Percentiles rank a stretch among this genome's conserved stretches.
These are phyloP conservation scores for Apodemia mormo DNA, from an alignment of 2,888 invertebrate species.

Conservation along the genomic window DNA sequence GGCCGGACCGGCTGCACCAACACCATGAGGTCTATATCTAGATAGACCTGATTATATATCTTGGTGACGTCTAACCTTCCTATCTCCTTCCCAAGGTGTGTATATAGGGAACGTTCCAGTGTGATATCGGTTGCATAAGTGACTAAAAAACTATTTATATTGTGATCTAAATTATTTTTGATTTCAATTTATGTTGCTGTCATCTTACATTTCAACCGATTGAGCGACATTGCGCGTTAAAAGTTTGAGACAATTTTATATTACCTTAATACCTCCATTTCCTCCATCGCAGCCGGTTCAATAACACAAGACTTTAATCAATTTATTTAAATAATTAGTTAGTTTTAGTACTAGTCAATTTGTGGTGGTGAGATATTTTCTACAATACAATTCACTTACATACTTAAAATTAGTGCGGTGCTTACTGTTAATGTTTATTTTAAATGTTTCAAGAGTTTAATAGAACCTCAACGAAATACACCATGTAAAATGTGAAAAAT, in stretches of 20 bases:
- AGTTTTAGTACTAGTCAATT: slow-evolving; percentile 79
- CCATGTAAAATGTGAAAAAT: slow-evolving; percentile 40
- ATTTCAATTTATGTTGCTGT: slow-evolving; percentile 45
- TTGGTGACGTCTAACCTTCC: slow-evolving; percentile 42
- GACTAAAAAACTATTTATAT: slow-evolving; percentile 39
- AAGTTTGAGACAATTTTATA: slow-evolving; percentile 34
- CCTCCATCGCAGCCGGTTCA: slow-evolving; percentile 74
- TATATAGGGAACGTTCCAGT: slow-evolving; percentile 59
- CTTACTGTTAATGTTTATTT: slow-evolving; percentile 72
- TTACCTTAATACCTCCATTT: slow-evolving; percentile 34
- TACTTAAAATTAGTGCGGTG: slow-evolving; percentile 71
- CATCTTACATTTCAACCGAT: slow-evolving; percentile 53
- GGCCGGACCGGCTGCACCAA: slow-evolving; percentile 78
- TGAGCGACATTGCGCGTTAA: slow-evolving; percentile 38
- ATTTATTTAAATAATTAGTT: slow-evolving; percentile 62
- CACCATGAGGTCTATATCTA: slow-evolving; percentile 79
- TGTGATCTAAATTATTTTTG: slow-evolving; percentile 29
- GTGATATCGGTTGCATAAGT: slow-evolving; percentile 69
- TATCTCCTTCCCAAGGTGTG: slow-evolving; percentile 48
- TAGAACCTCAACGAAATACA: slow-evolving; percentile 61
- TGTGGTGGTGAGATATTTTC: slow-evolving; percentile 75
- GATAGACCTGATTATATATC: slow-evolving; percentile 38
- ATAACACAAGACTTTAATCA: slow-evolving; percentile 69
- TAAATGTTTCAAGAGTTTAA: slow-evolving; percentile 55
- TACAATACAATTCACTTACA: slow-evolving; percentile 69